Conservation (phyloP, 2,113 vertebrate species). For the Cranoglanis bouderius region DNA sequence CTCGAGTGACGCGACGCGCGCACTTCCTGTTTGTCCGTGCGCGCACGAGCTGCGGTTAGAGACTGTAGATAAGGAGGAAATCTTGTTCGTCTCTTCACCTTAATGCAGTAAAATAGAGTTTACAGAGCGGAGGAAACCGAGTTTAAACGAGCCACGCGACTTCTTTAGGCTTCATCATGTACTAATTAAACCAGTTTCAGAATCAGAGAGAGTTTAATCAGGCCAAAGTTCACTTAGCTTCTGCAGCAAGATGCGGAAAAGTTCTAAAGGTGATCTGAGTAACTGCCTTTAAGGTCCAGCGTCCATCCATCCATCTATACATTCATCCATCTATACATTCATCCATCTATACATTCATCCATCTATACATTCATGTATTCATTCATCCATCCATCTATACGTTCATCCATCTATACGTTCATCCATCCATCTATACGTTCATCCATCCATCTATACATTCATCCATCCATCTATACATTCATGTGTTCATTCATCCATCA, state of each 20-base stretch:
- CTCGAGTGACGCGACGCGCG: background rate
- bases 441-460: too few species aligned
- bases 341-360: too few species aligned
- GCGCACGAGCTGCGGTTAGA: constrained; percentile 17
- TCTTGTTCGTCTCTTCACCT: background rate
- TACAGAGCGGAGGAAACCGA: background rate
- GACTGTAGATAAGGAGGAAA: background rate
- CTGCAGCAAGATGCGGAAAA: background rate
- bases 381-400: too few species aligned
- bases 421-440: too few species aligned
- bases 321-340: too few species aligned
- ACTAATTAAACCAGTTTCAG: background rate
- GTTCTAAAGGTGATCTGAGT: background rate
- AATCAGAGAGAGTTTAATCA: background rate
- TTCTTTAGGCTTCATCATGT: background rate
- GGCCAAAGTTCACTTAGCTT: too few species aligned
- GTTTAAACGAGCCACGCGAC: background rate
- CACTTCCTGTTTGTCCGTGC: background rate
- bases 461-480: too few species aligned
- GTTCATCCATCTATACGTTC: too few species aligned
- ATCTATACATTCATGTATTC: too few species aligned
- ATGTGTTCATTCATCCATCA: background rate
- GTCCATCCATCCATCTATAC: background rate
- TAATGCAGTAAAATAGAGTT: background rate
- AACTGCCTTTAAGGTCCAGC: background rate